Evolutionary conservation across 2,113 vertebrate species (phyloP), one percentile per base, ranked within the genome.

Genomic region (Antigone vipio): DNA sequence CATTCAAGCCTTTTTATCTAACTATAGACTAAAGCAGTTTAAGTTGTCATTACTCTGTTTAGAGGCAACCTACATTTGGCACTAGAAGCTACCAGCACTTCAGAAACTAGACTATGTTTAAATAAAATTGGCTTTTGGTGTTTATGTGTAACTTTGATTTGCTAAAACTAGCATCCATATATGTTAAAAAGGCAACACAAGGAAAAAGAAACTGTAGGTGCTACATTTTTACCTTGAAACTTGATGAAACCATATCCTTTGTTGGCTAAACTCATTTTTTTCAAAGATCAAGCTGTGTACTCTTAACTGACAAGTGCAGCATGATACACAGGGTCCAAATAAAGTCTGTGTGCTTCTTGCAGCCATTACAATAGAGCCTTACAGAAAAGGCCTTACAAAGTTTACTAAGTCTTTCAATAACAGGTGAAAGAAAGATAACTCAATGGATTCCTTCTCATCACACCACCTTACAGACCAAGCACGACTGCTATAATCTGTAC

Each of bases 11-110:
- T 87, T 93, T 95, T 92, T 68, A 88, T 72, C 62, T 69, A 92
- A 93, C 85, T 90, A 85, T 30, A 93, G 85, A 80, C 74, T 82
- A 85, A 72, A 56, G 63, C 81, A 92, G 81, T 95, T 92, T 30
- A 93, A 89, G 66, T 87, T 89, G 53, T 85, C 62, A 67, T 91
- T 96, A 75, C 27, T 89, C 26, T 66, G 53, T 89, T 81, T 82
- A 80, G 58, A 93, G 17, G 71, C 77, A 95, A 94, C 81, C 92
- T 66, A 45, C n/a, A 89, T 58, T 58, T 91, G 50, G 18, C 84
- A 92, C 18, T 62, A 78, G 38, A 52, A 88, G 12, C 40, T n/a
- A 81, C 4, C 21, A 93, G 40, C 80, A 72, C 71, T 86, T 93
- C 7, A 85, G 22, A 69, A 95, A 89, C 56, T 62, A 42, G 17